A percentile compares a stretch with the other conserved stretches of the same genome.
These are phyloP conservation scores for Chondrosia reniformis DNA, from an alignment of 37 sponge, comb jelly and placozoan species.

Conservation along the genomic window DNA sequence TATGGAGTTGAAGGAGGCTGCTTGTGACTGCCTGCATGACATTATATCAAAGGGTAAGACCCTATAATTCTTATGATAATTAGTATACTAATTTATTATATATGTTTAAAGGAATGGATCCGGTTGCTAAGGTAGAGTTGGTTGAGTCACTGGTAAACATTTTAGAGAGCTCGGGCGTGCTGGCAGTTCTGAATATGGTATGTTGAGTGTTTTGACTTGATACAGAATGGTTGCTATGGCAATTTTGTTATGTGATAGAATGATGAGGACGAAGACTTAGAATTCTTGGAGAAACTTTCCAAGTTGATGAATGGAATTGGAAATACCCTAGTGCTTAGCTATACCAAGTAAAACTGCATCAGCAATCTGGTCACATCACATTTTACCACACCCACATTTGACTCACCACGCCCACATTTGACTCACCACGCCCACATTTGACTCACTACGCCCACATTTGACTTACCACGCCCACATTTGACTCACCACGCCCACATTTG, in stretches of 20 bases:
- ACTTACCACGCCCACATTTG: no score
- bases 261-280: conserved; percentile 57
- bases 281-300: conserved; percentile 59
- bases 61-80: background rate
- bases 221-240: no score
- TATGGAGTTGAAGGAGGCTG: conserved; percentile 50
- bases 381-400: no score
- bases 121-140: conserved; percentile 60
- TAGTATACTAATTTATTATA: conserved; percentile 4
- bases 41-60: conserved; percentile 78
- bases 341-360: conserved; percentile 66
- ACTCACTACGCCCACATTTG: no score
- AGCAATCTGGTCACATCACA: no score
- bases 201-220: background rate
- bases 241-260: no score
- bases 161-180: conserved; percentile 49
- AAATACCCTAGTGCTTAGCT: conserved; percentile 52
- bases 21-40: conserved; percentile 69
- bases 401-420: no score
- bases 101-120: conserved; percentile 77
- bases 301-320: conserved; percentile 80
- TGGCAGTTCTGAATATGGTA: no score
- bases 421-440: no score
- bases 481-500: no score
- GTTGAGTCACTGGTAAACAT: conserved; percentile 64